A percentile compares a stretch with the other conserved stretches of the same genome.
These are phyloP conservation scores for Alfaro cultratus DNA, from an alignment of 2,797 vertebrate genomes.

Conservation along the genomic window DNA sequence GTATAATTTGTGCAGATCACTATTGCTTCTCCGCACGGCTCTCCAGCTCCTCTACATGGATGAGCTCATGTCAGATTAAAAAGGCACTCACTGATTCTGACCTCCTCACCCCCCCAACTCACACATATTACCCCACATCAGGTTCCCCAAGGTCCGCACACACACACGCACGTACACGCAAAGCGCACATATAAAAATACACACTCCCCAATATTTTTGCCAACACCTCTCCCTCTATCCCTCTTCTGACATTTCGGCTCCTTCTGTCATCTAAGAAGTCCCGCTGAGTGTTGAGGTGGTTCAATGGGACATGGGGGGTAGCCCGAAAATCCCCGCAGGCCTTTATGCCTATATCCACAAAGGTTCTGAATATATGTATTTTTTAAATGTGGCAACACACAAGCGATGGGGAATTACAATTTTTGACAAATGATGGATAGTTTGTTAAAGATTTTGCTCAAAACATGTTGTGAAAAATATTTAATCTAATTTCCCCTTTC, in stretches of 20 bases:
- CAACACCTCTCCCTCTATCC: slow-evolving; percentile 63
- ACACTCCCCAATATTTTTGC: slow-evolving; percentile 18
- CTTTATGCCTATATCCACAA: slow-evolving; percentile 55
- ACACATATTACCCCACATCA: slow-evolving; percentile 31
- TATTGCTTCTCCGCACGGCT: slow-evolving; percentile 72
- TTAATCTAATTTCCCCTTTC: slow-evolving; percentile 7
- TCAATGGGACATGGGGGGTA: slow-evolving; percentile 40
- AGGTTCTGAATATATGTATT: slow-evolving; percentile 44
- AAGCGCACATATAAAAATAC: slow-evolving; percentile 14
- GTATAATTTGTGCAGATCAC: slow-evolving; percentile 76
- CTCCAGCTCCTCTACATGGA: slow-evolving; percentile 76
- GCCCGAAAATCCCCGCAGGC: slow-evolving; percentile 41
- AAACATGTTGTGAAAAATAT: slow-evolving; percentile 13
- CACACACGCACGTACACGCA: slow-evolving; percentile 26
- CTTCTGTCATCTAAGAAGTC: slow-evolving; percentile 72
- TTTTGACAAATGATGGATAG: background rate
- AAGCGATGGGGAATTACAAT: background rate
- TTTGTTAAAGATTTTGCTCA: background rate
- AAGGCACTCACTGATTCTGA: slow-evolving; percentile 64
- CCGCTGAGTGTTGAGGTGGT: slow-evolving; percentile 68
- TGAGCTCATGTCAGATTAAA: slow-evolving; percentile 82
- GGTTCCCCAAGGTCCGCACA: slow-evolving; percentile 46
- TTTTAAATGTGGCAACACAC: slow-evolving; percentile 43
- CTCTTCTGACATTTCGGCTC: slow-evolving; percentile 74
- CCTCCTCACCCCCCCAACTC: slow-evolving; percentile 34